phyloP scores from a whole-genome alignment of 2,113 vertebrate species.

The Thunnus maccoyii region DNA sequence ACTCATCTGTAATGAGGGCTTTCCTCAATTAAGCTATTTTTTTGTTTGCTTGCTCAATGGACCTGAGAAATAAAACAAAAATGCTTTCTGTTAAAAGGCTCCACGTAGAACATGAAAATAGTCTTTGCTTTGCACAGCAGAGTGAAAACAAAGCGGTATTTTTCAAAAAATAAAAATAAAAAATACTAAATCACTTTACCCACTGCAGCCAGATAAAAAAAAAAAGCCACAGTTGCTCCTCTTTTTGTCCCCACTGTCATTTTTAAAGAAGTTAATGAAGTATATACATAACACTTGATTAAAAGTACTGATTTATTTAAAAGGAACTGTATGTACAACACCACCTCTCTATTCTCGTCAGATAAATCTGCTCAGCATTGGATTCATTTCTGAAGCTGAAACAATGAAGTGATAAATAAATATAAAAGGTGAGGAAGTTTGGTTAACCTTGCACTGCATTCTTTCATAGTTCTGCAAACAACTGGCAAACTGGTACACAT shows the following conservation, averaged over 20 bases:
- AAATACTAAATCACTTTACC: slow-evolving; percentile 8
- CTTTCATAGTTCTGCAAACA: slow-evolving; percentile 21
- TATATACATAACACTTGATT: slow-evolving; percentile 41
- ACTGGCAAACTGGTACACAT: not conserved
- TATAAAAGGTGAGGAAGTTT: not conserved
- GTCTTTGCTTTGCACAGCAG: slow-evolving; percentile 13
- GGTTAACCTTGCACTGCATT: not conserved
- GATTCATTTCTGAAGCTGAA: slow-evolving; percentile 17
- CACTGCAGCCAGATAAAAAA: slow-evolving; percentile 4
- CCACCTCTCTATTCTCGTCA: not conserved
- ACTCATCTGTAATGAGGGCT: slow-evolving; percentile 43
- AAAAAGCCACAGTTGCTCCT: not conserved
- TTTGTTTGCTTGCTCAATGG: slow-evolving; percentile 49
- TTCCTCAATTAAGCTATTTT: slow-evolving; percentile 42
- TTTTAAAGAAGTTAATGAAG: not conserved
- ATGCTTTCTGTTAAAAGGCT: slow-evolving; percentile 26
- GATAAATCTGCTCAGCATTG: slow-evolving; percentile 2
- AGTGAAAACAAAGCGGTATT: not conserved
- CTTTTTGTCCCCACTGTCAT: slow-evolving; percentile 3
- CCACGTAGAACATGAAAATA: not conserved
- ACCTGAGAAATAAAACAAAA: slow-evolving; percentile 22
- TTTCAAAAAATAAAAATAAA: no score
- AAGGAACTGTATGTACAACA: not conserved
- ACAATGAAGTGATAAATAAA: slow-evolving; percentile 29
- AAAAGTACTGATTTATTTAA: slow-evolving; percentile 58